Evolutionary conservation across 2,888 invertebrate species (phyloP), one percentile per base, ranked within the genome.

Genomic region (Colostygia pectinataria): DNA sequence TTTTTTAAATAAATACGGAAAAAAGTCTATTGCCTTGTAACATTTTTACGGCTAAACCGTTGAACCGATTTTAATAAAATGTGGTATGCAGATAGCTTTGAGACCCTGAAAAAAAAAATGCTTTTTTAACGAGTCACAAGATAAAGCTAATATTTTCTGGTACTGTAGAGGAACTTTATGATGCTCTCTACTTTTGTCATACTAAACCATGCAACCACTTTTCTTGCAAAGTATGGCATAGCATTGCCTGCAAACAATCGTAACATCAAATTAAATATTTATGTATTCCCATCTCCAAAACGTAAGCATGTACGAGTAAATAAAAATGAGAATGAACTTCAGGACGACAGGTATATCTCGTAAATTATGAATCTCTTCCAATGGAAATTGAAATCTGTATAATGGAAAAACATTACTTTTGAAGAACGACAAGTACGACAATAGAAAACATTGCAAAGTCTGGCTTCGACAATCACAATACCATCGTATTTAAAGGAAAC

Each of bases 311-410:
- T 18, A 41, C 31, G 53, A 59, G 52, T 13, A 44, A 31, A 33
- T 39, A 29, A 43, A 42, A 57, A 55, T 46, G 53, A 49, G 55
- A 60, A 44, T 42, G 42, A 63, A 59, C 59, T 60, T 55, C 54
- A 51, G 43, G 50, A 32, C 23, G 33, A 55, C 63, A 62, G 52
- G 60, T 57, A 63, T 61, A 56, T 63, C 57, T 65, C 59, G 50
- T 66, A 68, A 69, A 65, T 69, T 68, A 66, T 65, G 63, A 69
- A 71, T 64, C 56, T 55, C 55, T 51, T 50, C 54, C 57, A 66
- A 65, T 63, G 57, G 57, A 63, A n/a, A 68, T 67, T 65, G 65
- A 66, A 69, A 67, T 65, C 59, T 61, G 63, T 59, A 54, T 64
- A 62, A 66, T 60, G 59, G 61, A 53, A 59, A 62, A 64, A 62